A percentile compares a stretch with the other conserved stretches of the same genome.
These are phyloP conservation scores for Isichthys henryi DNA, from an alignment of 2,113 vertebrate genomes.

Conservation along the genomic window DNA sequence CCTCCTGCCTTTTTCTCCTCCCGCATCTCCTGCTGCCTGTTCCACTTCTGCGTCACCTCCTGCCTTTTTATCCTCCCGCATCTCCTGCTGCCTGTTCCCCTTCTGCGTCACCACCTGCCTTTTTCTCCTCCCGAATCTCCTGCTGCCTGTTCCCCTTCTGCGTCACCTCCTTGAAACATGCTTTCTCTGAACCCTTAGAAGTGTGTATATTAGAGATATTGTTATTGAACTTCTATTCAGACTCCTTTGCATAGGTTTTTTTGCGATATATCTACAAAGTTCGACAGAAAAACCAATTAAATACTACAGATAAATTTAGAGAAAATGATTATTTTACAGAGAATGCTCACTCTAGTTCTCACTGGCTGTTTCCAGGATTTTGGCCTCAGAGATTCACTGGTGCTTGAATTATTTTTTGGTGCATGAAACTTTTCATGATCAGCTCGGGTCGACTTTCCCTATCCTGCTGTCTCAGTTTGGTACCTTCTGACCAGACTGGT, in stretches of 20 bases:
- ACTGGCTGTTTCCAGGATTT: not conserved
- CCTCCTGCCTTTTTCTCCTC: not conserved
- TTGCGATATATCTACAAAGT: not conserved
- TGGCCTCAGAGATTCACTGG: not conserved
- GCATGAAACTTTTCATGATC: not conserved
- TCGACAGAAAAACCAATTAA: not conserved
- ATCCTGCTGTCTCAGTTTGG: not conserved
- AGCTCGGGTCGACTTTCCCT: not conserved
- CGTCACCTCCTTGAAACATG: not conserved
- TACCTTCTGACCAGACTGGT: not conserved
- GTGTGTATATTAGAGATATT: not conserved
- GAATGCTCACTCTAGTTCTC: not conserved
- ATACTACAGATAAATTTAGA: not conserved
- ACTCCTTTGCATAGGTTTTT: not conserved
- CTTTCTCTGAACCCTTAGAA: not conserved
- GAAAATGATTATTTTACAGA: not conserved
- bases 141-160: not conserved
- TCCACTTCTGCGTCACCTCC: not conserved
- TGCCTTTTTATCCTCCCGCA: not conserved
- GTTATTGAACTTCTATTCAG: not conserved
- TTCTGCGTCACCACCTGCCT: not conserved
- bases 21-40: not conserved
- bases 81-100: no score
- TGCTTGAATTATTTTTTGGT: not conserved
- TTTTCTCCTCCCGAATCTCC: not conserved